Percentiles rank a stretch among this genome's conserved stretches.
Evolutionary conservation across 1,140 invertebrate genomes (phyloP).

Genomic region (Lasaia peninsularis): DNA sequence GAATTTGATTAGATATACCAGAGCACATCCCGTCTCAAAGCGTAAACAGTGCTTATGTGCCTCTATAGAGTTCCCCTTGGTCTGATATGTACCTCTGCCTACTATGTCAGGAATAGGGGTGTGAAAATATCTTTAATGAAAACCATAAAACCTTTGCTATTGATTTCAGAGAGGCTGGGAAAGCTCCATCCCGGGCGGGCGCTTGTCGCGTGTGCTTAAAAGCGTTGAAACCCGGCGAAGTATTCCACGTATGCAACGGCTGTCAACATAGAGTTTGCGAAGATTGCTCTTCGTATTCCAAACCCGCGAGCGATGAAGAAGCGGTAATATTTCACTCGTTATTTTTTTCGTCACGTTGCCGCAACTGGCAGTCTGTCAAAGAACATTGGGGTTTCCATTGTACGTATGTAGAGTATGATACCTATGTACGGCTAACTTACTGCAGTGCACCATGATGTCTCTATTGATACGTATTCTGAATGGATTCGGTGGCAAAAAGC

Average conservation of each 20-base stretch:
- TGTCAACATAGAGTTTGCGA: slow-evolving; percentile 94
- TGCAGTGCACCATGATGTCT: too few relatives aligned
- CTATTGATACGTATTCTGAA: too few relatives aligned
- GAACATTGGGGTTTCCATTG: too few relatives aligned
- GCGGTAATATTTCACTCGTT: slow-evolving; percentile 77
- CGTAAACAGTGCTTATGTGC: too few relatives aligned
- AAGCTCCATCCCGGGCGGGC: slow-evolving; percentile 83
- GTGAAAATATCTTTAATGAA: background rate
- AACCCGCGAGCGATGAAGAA: slow-evolving; percentile 87
- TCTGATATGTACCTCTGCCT: too few relatives aligned
- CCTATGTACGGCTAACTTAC: too few relatives aligned
- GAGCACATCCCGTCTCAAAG: too few relatives aligned
- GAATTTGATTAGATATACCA: too few relatives aligned
- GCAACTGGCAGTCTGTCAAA: too few relatives aligned
- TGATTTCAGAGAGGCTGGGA: slow-evolving; percentile 79
- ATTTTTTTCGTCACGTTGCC: background rate
- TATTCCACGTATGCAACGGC: slow-evolving; percentile 89
- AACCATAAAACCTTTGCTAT: background rate
- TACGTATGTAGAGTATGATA: too few relatives aligned
- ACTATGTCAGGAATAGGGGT: too few relatives aligned
- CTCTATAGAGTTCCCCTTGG: too few relatives aligned
- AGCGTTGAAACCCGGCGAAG: slow-evolving; percentile 90
- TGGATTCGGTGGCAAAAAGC: background rate
- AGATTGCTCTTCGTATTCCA: slow-evolving; percentile 93
- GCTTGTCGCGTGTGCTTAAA: slow-evolving; percentile 92